Percentiles rank a stretch among this genome's conserved stretches.
Conservation (phyloP, 2,888 invertebrate genomes). For the Zaprionus lineosus region DNA sequence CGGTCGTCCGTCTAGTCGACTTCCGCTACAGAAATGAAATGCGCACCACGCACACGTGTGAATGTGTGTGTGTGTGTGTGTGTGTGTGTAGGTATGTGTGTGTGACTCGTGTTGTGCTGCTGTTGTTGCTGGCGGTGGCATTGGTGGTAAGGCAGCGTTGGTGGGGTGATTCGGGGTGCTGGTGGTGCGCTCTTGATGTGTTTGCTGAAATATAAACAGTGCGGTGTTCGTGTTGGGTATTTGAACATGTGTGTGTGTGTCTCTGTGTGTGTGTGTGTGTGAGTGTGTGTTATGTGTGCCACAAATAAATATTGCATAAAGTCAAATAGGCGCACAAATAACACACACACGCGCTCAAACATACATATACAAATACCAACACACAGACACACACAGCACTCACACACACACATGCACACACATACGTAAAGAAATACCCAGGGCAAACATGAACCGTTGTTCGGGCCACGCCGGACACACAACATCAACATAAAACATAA, state of each 20-base stretch:
- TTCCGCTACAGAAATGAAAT: slow-evolving; percentile 75
- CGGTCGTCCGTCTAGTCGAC: slow-evolving; percentile 73
- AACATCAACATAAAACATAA: slow-evolving; percentile 76
- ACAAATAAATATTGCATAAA: slow-evolving; percentile 76
- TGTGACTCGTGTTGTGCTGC: slow-evolving; percentile 32
- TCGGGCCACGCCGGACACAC: slow-evolving; percentile 37
- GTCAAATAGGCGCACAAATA: slow-evolving; percentile 65
- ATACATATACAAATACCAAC: slow-evolving; percentile 29
- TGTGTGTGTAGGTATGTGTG: slow-evolving; percentile 54
- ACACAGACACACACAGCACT: background rate
- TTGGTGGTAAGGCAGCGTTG: background rate
- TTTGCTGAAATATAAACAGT: slow-evolving; percentile 53
- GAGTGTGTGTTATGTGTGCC: no score
- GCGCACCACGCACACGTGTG: slow-evolving; percentile 59
- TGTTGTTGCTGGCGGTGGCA: slow-evolving; percentile 12
- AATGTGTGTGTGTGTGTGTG: slow-evolving; percentile 46
- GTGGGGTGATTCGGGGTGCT: slow-evolving; percentile 21
- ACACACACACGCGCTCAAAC: slow-evolving; percentile 22
- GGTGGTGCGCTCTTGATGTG: slow-evolving; percentile 37
- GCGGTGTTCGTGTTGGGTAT: slow-evolving; percentile 29
- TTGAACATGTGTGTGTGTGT: slow-evolving; percentile 16
- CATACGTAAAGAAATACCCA: slow-evolving; percentile 21
- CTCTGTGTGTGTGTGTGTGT: no score
- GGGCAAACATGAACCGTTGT: slow-evolving; percentile 35
- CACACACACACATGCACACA: slow-evolving; percentile 22